These are phyloP conservation scores for Nicator chloris DNA, from an alignment of 2,113 vertebrate species.

Conservation along the genomic window DNA sequence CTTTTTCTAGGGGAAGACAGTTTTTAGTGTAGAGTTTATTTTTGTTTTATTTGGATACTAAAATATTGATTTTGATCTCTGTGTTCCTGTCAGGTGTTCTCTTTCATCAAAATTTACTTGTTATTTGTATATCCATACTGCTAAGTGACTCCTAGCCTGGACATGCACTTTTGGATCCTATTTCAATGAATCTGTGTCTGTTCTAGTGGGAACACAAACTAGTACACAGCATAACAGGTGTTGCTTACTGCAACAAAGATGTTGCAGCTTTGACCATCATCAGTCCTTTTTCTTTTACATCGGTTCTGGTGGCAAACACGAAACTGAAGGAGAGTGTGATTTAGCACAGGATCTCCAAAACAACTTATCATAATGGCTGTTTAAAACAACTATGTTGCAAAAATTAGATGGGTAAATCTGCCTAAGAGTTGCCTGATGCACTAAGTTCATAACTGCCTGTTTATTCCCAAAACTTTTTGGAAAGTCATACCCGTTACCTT, in stretches of 20 bases:
- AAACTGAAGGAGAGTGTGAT: neutral
- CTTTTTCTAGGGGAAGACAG: neutral
- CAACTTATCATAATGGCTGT: neutral
- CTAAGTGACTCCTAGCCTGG: neutral
- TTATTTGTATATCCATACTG: neutral
- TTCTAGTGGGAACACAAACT: neutral
- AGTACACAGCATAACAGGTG: neutral
- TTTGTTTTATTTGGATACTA: neutral
- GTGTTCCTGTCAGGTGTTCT: neutral
- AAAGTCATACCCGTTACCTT: fast-evolving
- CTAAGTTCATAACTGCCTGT: neutral
- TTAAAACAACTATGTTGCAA: neutral
- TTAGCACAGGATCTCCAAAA: neutral
- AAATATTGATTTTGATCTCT: neutral
- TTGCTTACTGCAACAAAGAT: too few species aligned
- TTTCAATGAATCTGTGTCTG: neutral
- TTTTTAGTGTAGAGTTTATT: neutral
- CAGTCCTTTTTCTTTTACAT: neutral
- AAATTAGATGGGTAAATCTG: neutral
- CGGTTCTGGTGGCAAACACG: neutral
- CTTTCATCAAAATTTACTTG: neutral
- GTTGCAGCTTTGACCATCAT: neutral
- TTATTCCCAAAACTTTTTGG: neutral
- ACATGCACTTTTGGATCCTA: neutral
- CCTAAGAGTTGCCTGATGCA: neutral